Percentiles rank a stretch among this genome's conserved stretches.
phyloP scores from a whole-genome alignment of 2,113 vertebrate species.

The Oreochromis spilurus region DNA sequence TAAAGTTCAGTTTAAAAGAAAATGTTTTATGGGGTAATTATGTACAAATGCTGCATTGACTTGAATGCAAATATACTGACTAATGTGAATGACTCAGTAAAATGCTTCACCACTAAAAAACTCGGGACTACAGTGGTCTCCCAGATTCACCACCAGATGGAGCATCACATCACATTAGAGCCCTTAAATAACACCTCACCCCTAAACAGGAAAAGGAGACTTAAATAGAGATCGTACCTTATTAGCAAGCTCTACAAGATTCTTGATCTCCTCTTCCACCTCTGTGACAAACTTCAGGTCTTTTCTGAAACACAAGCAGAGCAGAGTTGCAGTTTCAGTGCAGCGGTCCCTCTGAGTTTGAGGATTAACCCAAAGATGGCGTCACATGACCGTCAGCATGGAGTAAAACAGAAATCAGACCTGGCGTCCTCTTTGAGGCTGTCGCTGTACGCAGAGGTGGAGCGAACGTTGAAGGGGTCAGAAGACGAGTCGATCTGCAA shows the following conservation, averaged over 20 bases:
- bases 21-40: fast-evolving
- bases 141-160: neutral
- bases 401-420: slow-evolving; percentile 49
- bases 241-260: slow-evolving; percentile 86
- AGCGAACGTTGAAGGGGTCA: slow-evolving; percentile 87
- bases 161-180: neutral
- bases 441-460: slow-evolving; percentile 87
- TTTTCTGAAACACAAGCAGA: slow-evolving; percentile 77
- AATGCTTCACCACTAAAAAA: neutral
- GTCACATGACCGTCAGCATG: neutral
- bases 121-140: neutral
- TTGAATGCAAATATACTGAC: neutral
- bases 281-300: slow-evolving; percentile 93
- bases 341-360: neutral
- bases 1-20: neutral
- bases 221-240: slow-evolving; percentile 76
- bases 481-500: slow-evolving; percentile 86
- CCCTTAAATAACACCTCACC: neutral
- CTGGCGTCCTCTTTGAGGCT: slow-evolving; percentile 92
- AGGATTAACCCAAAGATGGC: neutral
- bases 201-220: neutral
- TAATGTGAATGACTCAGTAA: neutral
- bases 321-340: neutral
- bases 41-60: neutral
- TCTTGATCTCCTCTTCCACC: slow-evolving; percentile 90